phyloP scores from a whole-genome alignment of 1,140 invertebrate species.

The Scaptomyza montana region DNA sequence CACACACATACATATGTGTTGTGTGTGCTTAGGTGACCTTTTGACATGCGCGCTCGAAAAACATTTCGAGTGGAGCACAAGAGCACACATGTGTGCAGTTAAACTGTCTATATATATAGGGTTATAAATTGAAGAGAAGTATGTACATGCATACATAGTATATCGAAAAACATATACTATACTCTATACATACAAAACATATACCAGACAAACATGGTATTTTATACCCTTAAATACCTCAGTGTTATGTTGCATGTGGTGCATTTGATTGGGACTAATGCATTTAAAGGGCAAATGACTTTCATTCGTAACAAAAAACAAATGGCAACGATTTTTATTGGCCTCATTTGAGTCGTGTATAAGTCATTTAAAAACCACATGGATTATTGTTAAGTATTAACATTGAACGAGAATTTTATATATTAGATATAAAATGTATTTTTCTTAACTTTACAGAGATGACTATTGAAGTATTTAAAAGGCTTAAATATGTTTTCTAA shows the following conservation, averaged over 20 bases:
- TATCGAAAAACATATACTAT: constrained; percentile 3
- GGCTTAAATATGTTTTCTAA: too few relatives aligned
- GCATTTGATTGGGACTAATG: constrained; percentile 38
- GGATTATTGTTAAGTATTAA: too few relatives aligned
- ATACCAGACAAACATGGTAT: constrained; percentile 12
- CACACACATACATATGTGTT: constrained; percentile 6
- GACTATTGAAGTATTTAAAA: too few relatives aligned
- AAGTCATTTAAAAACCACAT: not conserved
- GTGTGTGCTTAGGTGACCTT: constrained; percentile 56
- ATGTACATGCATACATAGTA: not conserved
- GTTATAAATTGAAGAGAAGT: constrained; percentile 9
- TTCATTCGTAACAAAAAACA: constrained; percentile 48
- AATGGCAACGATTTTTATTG: constrained; percentile 45
- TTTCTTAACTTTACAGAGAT: too few relatives aligned
- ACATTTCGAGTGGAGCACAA: constrained; percentile 72
- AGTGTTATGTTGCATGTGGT: constrained; percentile 39
- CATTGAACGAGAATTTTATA: too few relatives aligned
- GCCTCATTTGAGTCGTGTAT: not conserved
- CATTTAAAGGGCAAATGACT: constrained; percentile 38
- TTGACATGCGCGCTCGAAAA: constrained; percentile 81
- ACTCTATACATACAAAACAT: not conserved
- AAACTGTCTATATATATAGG: constrained; percentile 10
- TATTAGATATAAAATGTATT: too few relatives aligned
- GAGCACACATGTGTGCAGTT: constrained; percentile 40
- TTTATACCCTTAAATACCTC: constrained; percentile 53